Evolutionary conservation across 2,888 invertebrate genomes (phyloP).

Genomic region (Drosophila hamatofila): DNA sequence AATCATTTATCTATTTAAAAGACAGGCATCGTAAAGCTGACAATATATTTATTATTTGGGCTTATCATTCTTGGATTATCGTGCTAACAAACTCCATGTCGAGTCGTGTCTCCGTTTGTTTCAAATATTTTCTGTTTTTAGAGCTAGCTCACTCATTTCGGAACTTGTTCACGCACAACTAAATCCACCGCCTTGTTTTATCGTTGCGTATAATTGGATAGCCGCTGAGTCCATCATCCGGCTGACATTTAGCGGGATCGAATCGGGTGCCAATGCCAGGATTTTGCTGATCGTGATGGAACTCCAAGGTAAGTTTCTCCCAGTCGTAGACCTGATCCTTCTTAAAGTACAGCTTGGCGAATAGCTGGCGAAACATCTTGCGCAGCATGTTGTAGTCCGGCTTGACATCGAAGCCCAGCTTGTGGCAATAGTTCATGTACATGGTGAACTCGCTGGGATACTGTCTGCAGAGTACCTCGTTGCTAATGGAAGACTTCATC

Average conservation of each 20-base stretch:
- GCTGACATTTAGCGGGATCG: background rate
- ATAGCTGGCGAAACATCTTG: conserved; percentile 96
- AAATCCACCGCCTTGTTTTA: conserved; percentile 23
- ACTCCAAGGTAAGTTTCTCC: conserved; percentile 98
- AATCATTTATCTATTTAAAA: background rate
- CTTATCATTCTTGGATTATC: background rate
- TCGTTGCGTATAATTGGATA: conserved; percentile 50
- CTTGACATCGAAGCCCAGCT: conserved; percentile 96
- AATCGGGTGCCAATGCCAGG: conserved; percentile 28
- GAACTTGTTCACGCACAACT: background rate
- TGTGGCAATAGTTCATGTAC: conserved; percentile 97
- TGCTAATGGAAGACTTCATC: conserved; percentile 98
- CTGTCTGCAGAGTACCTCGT: conserved; percentile 90
- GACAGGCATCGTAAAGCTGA: background rate
- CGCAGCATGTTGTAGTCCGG: conserved; percentile 98
- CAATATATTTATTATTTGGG: conserved; percentile 1
- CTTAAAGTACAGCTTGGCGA: conserved; percentile 96
- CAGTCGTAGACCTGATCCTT: conserved; percentile 99
- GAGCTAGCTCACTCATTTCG: background rate
- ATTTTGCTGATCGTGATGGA: conserved; percentile 64
- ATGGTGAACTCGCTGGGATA: conserved; percentile 95
- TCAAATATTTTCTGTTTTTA: too few relatives aligned
- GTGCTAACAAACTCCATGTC: background rate
- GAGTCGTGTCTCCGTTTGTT: too few relatives aligned
- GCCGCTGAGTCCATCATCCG: conserved; percentile 51